Conservation (phyloP, 2,113 vertebrate genomes). For the Stegastes partitus region DNA sequence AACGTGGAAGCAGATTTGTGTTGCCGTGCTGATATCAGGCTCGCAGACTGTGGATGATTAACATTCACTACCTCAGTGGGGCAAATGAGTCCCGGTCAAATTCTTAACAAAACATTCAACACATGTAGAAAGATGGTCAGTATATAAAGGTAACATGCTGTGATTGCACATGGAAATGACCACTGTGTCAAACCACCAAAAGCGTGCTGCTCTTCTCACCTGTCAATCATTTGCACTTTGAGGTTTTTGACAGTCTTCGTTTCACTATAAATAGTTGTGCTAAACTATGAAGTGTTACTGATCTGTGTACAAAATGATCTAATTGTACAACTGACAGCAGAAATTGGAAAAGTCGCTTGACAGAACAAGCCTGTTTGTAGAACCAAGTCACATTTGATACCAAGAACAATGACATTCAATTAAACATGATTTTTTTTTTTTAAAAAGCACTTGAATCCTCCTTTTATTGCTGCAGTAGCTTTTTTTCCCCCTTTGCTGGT, state of each 20-base stretch:
- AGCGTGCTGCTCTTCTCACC: background rate
- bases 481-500: background rate
- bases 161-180: slow-evolving; percentile 12
- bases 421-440: slow-evolving; percentile 38
- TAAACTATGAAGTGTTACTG: background rate
- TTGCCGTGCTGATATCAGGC: background rate
- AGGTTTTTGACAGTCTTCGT: background rate
- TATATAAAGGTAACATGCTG: background rate
- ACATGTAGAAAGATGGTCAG: background rate
- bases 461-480: background rate
- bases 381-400: slow-evolving; percentile 33
- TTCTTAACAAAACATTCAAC: background rate
- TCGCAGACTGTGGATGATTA: slow-evolving; percentile 25
- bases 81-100: background rate
- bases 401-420: slow-evolving; percentile 23
- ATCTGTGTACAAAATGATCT: background rate
- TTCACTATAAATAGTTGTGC: slow-evolving; percentile 14
- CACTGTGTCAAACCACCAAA: background rate
- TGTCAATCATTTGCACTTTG: slow-evolving; percentile 32
- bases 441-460: background rate
- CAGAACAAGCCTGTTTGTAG: slow-evolving; percentile 15
- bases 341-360: background rate
- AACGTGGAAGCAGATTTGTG: background rate
- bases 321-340: background rate
- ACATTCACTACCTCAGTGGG: slow-evolving; percentile 65